These are phyloP conservation scores for Catharus bicknelli DNA, from an alignment of 2,113 vertebrate genomes.

Conservation along the genomic window DNA sequence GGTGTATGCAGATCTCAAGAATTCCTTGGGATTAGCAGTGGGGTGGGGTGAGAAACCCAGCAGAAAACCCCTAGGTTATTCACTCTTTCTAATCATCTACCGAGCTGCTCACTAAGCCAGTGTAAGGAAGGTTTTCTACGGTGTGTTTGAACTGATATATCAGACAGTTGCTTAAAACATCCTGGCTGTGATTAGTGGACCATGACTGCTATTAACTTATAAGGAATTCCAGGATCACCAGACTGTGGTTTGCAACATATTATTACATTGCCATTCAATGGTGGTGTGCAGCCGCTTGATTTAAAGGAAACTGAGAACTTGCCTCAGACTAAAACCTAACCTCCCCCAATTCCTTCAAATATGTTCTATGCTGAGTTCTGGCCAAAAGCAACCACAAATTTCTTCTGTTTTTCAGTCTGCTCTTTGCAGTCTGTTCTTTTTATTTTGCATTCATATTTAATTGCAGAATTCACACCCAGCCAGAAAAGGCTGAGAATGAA, in stretches of 20 bases:
- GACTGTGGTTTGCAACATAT: slow-evolving; percentile 39
- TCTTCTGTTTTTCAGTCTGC: slow-evolving; percentile 38
- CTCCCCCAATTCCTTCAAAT: not conserved
- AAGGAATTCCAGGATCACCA: slow-evolving; percentile 49
- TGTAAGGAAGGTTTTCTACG: not conserved
- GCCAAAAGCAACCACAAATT: slow-evolving; percentile 30
- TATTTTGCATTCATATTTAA: slow-evolving; percentile 48
- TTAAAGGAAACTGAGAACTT: not conserved
- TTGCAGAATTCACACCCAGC: slow-evolving; percentile 2
- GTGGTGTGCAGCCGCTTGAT: not conserved
- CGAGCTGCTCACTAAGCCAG: not conserved
- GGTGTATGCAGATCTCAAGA: not conserved
- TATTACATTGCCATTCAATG: not conserved
- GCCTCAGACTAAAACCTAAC: not conserved
- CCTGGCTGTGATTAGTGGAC: slow-evolving; percentile 43
- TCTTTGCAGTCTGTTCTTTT: slow-evolving; percentile 45
- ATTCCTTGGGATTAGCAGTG: not conserved
- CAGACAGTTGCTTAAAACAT: slow-evolving; percentile 28
- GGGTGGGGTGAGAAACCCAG: not conserved
- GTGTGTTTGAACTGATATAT: not conserved
- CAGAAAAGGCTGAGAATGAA: not conserved
- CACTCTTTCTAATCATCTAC: not conserved
- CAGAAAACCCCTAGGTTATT: not conserved
- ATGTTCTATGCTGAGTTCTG: slow-evolving; percentile 4
- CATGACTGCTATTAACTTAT: slow-evolving; percentile 50